Evolutionary conservation across 92 coral and sea anemone genomes (phyloP), one percentile per base, ranked within the genome.

Genomic region (Galaxea fascicularis): DNA sequence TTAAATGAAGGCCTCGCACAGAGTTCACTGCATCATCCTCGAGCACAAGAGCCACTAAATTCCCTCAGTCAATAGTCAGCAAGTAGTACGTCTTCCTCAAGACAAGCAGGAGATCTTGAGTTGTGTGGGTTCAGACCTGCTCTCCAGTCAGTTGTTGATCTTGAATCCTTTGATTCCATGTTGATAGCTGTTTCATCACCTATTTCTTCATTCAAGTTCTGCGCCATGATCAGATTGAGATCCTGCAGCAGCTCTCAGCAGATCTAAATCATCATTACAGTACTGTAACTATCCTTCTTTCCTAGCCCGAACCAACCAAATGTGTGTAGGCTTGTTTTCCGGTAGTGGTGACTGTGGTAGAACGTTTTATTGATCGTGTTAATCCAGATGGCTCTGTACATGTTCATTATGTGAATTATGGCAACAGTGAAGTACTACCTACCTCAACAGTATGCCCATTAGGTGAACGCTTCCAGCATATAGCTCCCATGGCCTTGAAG

Each of bases 381-480:
- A 73, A 46, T 59, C 74, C 88, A 14, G 90, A 89, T 73, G 92
- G 89, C 21, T 52, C 78, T 21, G 78, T 83, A 3, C 58, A 68
- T 1, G 84, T 92, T 62, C 92, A 86, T 64, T 92, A 89, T 31
- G 90, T 96, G 56, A 98, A 96, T 82, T 96, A 83, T 76, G 98
- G 98, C 4, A 92, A 92, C 77, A 85, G 79, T 63, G 95, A 85
- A 68, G 51, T 85, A 31, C 73, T 90, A 4, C 63, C 83, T 11
- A 80, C 70, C 28, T 73, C 92, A 3, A 86, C 74, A 13, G 77
- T 94, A 21, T 90, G 95, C 24, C 98, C 98, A 0, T 67, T 96
- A n/a, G 98, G 88, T 46, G 65, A 71, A 6, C 67, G 63, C 58
- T 96, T 96, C 56, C 83, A 46, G 30, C 56, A 75, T 54, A 65